A percentile compares a stretch with the other conserved stretches of the same genome.
phyloP scores from a whole-genome alignment of 2,113 vertebrate species.

The Herpailurus yagouaroundi region DNA sequence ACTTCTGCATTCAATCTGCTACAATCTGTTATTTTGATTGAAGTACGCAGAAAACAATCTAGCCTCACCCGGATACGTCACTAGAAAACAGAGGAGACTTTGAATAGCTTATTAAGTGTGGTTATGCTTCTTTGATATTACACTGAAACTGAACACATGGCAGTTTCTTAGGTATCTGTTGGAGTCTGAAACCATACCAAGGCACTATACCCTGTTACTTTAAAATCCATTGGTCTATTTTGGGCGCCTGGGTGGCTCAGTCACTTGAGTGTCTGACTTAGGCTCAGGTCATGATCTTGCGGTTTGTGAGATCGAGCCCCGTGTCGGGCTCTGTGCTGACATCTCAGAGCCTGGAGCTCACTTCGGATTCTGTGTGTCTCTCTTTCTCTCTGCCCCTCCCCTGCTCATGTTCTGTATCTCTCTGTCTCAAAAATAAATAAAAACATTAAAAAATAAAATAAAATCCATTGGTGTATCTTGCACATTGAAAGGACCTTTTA shows the following conservation, averaged over 20 bases:
- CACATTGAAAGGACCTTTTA: neutral
- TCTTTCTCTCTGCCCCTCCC: too few species aligned
- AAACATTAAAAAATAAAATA: neutral
- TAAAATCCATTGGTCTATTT: neutral
- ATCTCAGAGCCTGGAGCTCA: too few species aligned
- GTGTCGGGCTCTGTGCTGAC: too few species aligned
- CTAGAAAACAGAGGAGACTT: neutral
- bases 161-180: neutral
- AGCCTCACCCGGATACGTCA: neutral
- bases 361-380: too few species aligned
- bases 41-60: neutral
- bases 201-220: neutral
- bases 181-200: neutral
- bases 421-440: too few species aligned
- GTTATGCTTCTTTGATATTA: neutral
- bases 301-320: too few species aligned
- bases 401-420: too few species aligned
- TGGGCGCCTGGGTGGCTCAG: too few species aligned
- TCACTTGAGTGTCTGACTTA: fast-evolving
- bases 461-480: neutral
- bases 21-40: neutral
- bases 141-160: neutral
- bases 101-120: neutral
- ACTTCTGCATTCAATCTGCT: neutral
- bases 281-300: too few species aligned